Conservation (phyloP, 2,113 vertebrate species). For the Oncorhynchus clarkii region DNA sequence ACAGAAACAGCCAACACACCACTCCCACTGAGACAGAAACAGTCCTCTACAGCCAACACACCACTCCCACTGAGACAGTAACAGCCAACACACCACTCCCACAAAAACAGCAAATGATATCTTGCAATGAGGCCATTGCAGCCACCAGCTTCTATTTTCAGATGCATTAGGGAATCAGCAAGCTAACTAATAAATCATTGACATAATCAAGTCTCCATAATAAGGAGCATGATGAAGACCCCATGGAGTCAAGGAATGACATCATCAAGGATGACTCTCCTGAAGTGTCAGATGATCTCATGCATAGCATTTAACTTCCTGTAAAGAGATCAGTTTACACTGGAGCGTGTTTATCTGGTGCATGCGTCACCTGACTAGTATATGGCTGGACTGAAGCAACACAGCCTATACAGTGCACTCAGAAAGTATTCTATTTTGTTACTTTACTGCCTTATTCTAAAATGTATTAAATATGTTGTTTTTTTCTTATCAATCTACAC, state of each 20-base stretch:
- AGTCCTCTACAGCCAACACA: neutral
- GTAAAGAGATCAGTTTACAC: neutral
- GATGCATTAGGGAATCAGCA: slow-evolving; percentile 60
- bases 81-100: too few species aligned
- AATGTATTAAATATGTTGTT: too few species aligned
- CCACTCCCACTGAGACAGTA: too few species aligned
- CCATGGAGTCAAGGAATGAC: slow-evolving; percentile 13
- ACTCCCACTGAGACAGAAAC: too few species aligned
- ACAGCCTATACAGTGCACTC: too few species aligned
- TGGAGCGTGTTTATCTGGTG: neutral
- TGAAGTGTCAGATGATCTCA: slow-evolving; percentile 3
- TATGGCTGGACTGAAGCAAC: neutral
- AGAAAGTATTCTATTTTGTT: too few species aligned
- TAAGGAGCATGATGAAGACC: slow-evolving; percentile 20
- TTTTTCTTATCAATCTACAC: too few species aligned
- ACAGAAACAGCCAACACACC: too few species aligned
- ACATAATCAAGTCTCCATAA: slow-evolving; percentile 45
- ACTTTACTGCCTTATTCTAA: too few species aligned
- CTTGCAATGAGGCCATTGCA: slow-evolving; percentile 56
- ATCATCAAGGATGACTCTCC: slow-evolving; percentile 24
- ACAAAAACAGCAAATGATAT: slow-evolving; percentile 38
- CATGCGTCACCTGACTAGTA: neutral
- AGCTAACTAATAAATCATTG: slow-evolving; percentile 70
- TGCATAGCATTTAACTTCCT: slow-evolving; percentile 25
- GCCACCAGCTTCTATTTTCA: slow-evolving; percentile 63